Percentiles rank a stretch among this genome's conserved stretches.
These are phyloP conservation scores for Caenorhabditis japonica DNA, from an alignment of 2,888 invertebrate genomes.

Conservation along the genomic window DNA sequence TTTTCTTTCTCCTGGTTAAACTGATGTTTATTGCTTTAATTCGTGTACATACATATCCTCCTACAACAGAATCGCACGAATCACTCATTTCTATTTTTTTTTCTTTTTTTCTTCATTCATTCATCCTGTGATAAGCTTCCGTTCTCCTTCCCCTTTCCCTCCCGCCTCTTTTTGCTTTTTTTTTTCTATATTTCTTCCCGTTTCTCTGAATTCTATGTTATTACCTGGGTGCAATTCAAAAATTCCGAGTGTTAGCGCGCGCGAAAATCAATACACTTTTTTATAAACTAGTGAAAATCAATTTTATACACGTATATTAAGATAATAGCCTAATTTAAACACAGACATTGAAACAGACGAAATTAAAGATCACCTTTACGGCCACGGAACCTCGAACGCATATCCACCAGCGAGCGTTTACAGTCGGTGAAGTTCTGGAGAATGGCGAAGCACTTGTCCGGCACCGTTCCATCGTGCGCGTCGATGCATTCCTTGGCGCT, in stretches of 20 bases:
- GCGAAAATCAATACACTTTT: too few species aligned
- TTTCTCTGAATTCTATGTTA: conserved; percentile 12
- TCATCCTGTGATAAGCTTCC: conserved; percentile 30
- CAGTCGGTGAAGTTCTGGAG: conserved; percentile 73
- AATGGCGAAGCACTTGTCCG: conserved; percentile 70
- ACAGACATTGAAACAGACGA: neutral
- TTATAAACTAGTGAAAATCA: too few species aligned
- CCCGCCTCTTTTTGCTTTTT: neutral
- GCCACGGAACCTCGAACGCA: conserved; percentile 72
- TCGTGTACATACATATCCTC: conserved; percentile 26
- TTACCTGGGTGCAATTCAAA: conserved; percentile 35
- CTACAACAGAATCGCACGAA: conserved; percentile 22
- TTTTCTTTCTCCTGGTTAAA: neutral
- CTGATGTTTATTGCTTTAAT: conserved; percentile 14
- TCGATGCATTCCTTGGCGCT: conserved; percentile 74
- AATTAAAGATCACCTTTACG: conserved; percentile 70
- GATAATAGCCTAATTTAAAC: conserved; percentile 11
- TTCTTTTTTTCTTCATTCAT: neutral
- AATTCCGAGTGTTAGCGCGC: conserved; percentile 45
- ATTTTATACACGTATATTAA: too few species aligned
- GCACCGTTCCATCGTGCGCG: conserved; percentile 70
- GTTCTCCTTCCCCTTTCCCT: neutral
- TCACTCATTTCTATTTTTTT: conserved; percentile 7
- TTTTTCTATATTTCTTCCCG: conserved; percentile 2
- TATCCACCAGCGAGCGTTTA: conserved; percentile 72